Evolutionary conservation across 2,888 invertebrate species (phyloP).

Genomic region (Campoplex capitator): DNA sequence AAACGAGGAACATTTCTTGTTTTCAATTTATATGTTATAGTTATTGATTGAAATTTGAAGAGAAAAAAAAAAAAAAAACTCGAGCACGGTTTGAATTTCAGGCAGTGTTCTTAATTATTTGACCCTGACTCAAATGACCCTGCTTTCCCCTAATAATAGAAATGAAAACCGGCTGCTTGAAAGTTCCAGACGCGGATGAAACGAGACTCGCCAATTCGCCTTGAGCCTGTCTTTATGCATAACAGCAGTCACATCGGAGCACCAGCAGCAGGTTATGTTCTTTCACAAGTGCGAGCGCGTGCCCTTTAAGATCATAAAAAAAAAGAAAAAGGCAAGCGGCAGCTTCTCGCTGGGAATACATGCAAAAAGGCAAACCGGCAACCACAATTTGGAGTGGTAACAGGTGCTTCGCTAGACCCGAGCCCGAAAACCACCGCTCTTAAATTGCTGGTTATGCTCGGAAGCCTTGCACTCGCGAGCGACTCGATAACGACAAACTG

Average conservation of each 20-base stretch:
- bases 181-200: constrained; percentile 10
- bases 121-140: constrained; percentile 2
- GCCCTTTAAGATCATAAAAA: constrained; percentile 33
- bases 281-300: constrained; percentile 37
- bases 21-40: neutral
- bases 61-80: neutral
- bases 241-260: constrained; percentile 22
- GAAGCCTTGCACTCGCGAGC: constrained; percentile 19
- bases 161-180: constrained; percentile 27
- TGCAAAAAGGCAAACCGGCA: constrained; percentile 31
- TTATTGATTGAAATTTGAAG: neutral
- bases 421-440: constrained; percentile 66
- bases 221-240: constrained; percentile 8
- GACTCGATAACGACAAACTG: constrained; percentile 51
- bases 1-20: no score
- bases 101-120: neutral
- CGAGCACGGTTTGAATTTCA: neutral
- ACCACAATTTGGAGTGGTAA: constrained; percentile 71
- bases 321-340: constrained; percentile 6
- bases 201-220: constrained; percentile 30
- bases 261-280: constrained; percentile 48
- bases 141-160: constrained; percentile 27
- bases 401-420: constrained; percentile 74
- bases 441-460: constrained; percentile 74
- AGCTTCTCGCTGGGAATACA: constrained; percentile 2